Evolutionary conservation across 2,888 invertebrate species (phyloP), one percentile per base, ranked within the genome.

Genomic region (Pimpla rufipes): DNA sequence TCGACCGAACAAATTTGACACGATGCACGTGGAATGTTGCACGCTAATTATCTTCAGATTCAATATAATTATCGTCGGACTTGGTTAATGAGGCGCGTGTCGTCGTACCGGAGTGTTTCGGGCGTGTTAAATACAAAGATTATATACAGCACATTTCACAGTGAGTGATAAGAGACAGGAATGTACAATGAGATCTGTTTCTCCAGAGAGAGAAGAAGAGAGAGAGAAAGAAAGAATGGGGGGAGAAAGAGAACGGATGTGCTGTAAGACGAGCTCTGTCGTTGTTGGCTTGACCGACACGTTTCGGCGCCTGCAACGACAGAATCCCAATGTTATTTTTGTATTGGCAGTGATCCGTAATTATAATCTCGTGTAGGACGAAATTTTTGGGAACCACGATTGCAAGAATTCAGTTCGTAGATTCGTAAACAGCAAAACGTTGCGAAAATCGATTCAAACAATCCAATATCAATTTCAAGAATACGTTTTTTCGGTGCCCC

Each of bases 161-260:
- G 18, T 81, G 57, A 45, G 18, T 11, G 42, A 68, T 42, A 45
- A 73, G 40, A 57, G 62, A 55, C 47, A 71, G 82, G 82, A 82
- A 82, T 82, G 82, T 82, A 79, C 74, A 40, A 55, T 79, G 73
- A 81, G 67, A 77, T 73, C 57, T 77, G 67, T 64, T 40, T 52
- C 35, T 66, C n/a, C 16, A 66, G 18, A 16, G 21, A 13, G 18
- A 21, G 11, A 23, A 37, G 52, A 52, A 64, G 0, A 52, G 3
- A 29, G 16, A n/a, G 7, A 1, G 29, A 5, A 29, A 29, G 29
- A n/a, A n/a, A 29, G 29, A 29, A 29, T 29, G 29, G n/a, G n/a
- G n/a, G n/a, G n/a, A 64, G 0, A 64, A 4, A 42, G 16, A n/a
- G n/a, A 2, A 62, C 18, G 16, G 16, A 62, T 3, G 16, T 3